Conservation (phyloP, 2,113 vertebrate species). For the Lasiurus borealis region DNA sequence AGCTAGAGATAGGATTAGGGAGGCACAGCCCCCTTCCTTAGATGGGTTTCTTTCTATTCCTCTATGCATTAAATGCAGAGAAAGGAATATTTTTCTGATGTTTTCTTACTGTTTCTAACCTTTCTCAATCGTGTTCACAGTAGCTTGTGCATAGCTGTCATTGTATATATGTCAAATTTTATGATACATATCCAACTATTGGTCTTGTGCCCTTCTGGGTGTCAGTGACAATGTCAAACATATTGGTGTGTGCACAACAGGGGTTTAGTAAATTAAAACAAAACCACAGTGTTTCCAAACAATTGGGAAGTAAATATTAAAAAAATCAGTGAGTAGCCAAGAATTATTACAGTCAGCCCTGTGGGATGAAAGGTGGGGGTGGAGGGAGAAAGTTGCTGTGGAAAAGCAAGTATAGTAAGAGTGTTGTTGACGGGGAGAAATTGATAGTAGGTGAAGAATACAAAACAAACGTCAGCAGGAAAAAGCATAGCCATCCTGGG, state of each 20-base stretch:
- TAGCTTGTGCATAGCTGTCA: conserved; percentile 2
- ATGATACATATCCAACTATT: not conserved
- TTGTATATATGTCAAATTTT: not conserved
- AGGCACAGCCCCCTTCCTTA: not conserved
- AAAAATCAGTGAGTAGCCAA: conserved; percentile 16
- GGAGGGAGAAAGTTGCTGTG: conserved; percentile 46
- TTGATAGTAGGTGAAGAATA: conserved; percentile 6
- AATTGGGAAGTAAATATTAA: conserved; percentile 34
- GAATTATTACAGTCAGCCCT: not conserved
- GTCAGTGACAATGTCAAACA: conserved; percentile 16
- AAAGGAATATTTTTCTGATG: not conserved
- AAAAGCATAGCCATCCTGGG: not conserved
- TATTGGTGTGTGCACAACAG: not conserved
- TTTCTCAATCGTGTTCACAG: conserved; percentile 30
- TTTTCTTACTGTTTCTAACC: conserved; percentile 5
- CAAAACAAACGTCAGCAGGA: not conserved
- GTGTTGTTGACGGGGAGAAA: not conserved
- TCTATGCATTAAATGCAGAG: not conserved
- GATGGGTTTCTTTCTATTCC: conserved; percentile 18
- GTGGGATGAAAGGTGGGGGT: not conserved
- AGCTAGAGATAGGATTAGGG: not conserved
- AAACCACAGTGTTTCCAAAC: not conserved
- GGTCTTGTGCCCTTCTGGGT: conserved; percentile 17
- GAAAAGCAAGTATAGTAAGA: not conserved
- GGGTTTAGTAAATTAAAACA: conserved; percentile 36